Evolutionary conservation across 2,113 vertebrate genomes (phyloP), one percentile per base, ranked within the genome.

Genomic region (Saguinus imperator): DNA sequence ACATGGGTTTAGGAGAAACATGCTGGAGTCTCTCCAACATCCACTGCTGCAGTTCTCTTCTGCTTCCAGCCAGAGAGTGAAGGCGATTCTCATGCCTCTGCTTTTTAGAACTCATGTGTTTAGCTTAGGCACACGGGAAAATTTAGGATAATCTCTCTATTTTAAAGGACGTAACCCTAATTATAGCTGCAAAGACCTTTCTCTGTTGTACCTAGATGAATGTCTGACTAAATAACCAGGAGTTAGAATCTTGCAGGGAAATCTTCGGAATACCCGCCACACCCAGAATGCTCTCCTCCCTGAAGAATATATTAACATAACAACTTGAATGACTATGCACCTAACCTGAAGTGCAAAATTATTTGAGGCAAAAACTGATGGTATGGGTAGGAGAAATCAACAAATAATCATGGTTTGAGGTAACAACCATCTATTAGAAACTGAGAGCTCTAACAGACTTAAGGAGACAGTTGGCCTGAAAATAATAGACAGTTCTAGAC

Each of bases 1-100:
- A 18, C 12, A 25, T 6, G 18, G 2, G 40, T 0, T 6, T 29
- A 3, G 55, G 8, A 0, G 8, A 64, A 32, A 32, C 12, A 13
- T 32, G 27, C 61, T 25, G 27, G 43, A 35, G 2, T 25, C 21
- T 55, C 70, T 64, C 85, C 17, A 1, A 0, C 5, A 1, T 6
- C 79, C 8, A 4, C 29, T 40, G 18, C 50, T 29, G 3, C 13
- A 8, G 23, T 0, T 5, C 23, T 40, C 32, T 45, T 80, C 43
- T 13, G 12, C 29, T 27, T 58, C 45, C 23, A 27, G 0, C 23
- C 58, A 57, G 70, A 37, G 18, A 35, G 40, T 13, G 11, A 52
- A 52, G 52, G 52, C 16, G 16, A 52, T 52, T 52, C 16, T 52
- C 16, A 52, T 6, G 52, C 52, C 52, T 25, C 48, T 82, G 86